Conservation (phyloP, 1,140 invertebrate species). For the Archegozetes longisetosus region DNA sequence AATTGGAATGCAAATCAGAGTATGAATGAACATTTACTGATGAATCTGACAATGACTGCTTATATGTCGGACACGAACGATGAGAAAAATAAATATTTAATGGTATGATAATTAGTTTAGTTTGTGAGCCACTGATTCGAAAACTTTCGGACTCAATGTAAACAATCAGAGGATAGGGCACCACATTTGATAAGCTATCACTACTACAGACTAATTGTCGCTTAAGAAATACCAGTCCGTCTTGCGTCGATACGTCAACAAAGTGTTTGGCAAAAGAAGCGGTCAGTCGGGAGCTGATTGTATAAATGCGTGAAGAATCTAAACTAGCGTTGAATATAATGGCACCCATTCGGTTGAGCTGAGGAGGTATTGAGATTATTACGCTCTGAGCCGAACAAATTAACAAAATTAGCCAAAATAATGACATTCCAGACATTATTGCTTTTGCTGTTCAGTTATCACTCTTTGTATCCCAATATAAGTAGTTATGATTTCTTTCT, state of each 20-base stretch:
- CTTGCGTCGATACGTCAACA: constrained; percentile 51
- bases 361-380: constrained; percentile 9
- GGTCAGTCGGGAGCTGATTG: constrained; percentile 55
- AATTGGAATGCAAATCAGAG: background rate
- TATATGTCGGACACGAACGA: constrained; percentile 39
- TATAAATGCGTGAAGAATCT: constrained; percentile 34
- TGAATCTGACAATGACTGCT: constrained; percentile 25
- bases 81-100: constrained; percentile 58
- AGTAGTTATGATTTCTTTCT: no score
- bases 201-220: constrained; percentile 56
- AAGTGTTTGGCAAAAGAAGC: constrained; percentile 60
- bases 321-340: constrained; percentile 23
- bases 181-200: constrained; percentile 36
- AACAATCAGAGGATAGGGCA: constrained; percentile 64
- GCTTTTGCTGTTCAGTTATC: no score
- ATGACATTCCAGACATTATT: no score
- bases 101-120: constrained; percentile 53
- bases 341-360: constrained; percentile 18
- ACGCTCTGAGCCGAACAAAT: no score
- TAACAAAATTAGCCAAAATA: no score
- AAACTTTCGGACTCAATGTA: constrained; percentile 56
- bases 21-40: background rate
- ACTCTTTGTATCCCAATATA: no score
- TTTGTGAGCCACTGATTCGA: constrained; percentile 33
- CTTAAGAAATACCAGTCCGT: constrained; percentile 53